These are phyloP conservation scores for Nezara viridula DNA, from an alignment of 2,888 invertebrate genomes.

Conservation along the genomic window DNA sequence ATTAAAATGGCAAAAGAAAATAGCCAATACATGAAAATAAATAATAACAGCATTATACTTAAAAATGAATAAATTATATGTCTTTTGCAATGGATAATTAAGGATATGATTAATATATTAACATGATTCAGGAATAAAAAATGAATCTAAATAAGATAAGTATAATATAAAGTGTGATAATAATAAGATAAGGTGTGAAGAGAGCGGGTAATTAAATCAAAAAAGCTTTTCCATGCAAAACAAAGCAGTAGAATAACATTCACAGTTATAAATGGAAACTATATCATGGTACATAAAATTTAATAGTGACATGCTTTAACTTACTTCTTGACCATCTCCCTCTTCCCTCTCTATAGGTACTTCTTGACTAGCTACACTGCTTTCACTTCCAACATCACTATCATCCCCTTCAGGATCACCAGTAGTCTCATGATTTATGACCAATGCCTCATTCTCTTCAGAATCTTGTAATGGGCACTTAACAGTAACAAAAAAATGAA, in stretches of 20 bases:
- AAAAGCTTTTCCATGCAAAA: neutral
- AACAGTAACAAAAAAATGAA: constrained; percentile 1
- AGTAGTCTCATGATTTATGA: neutral
- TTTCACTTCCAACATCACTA: neutral
- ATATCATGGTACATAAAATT: neutral
- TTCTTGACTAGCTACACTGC: constrained; percentile 28
- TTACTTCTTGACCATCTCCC: constrained; percentile 54
- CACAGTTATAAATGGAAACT: neutral
- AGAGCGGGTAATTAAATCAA: neutral
- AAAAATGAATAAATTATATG: no score
- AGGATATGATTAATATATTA: no score
- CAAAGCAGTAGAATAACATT: neutral
- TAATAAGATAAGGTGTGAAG: no score
- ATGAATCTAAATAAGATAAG: no score
- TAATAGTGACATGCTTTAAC: neutral
- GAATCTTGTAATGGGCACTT: constrained; percentile 5
- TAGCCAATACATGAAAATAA: no score
- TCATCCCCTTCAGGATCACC: constrained; percentile 45
- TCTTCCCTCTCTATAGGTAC: constrained; percentile 51
- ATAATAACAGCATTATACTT: no score
- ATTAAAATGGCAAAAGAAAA: no score
- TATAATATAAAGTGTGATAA: no score
- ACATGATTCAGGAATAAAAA: no score
- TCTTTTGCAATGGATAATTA: no score
- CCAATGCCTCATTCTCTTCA: neutral